Base-by-base conservation (phyloP, 2,888 invertebrate genomes). In the Pollenia labialis region DNA sequence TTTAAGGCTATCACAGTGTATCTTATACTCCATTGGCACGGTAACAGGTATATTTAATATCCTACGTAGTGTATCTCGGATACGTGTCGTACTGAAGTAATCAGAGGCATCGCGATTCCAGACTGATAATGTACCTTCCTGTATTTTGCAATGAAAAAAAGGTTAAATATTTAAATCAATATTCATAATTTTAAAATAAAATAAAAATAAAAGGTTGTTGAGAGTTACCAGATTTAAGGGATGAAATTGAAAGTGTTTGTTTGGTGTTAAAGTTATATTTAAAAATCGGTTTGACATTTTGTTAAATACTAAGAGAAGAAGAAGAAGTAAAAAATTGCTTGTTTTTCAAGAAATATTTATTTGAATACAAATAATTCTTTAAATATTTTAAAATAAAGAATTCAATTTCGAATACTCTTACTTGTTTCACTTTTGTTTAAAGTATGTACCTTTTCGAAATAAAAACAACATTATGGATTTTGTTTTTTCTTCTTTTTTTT, bases 81-180 rank as follows among this genome's bases (percentile, higher is more conserved):
- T 99, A 91, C 98, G 95, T 89, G 96, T 96, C 90, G 98, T 98
- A 89, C 97, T 97, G 88, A 95, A 95, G 91, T 96, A 95, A 94
- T 99, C 99, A 88, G 97, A 95, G 76, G 99, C 98, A 89, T 98
- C 98, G 93, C 97, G 96, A 94, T 99, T 99, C 99, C 99, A 99
- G 91, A 99, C 96, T 89, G 98, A 98, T 91, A 99, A 95, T 93
- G 98, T 97, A 93, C 99, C 99, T 94, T 99, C 99, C 97, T 98
- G 60, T 8, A 69, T 32, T 32, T 40, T 23, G 23, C 23, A 23
- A 23, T 2, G 8, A 62, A 16, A 44, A 23, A 77, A 68, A 16
- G 12, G 32, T 80, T 9, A 74, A 52, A 80, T 2, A 56, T 23
- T 48, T 23, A 69, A 11, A 60, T 40, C 40, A 50, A 58, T 14